These are phyloP conservation scores for Poliocrania exsul DNA, from an alignment of 2,797 vertebrate species.

Conservation along the genomic window DNA sequence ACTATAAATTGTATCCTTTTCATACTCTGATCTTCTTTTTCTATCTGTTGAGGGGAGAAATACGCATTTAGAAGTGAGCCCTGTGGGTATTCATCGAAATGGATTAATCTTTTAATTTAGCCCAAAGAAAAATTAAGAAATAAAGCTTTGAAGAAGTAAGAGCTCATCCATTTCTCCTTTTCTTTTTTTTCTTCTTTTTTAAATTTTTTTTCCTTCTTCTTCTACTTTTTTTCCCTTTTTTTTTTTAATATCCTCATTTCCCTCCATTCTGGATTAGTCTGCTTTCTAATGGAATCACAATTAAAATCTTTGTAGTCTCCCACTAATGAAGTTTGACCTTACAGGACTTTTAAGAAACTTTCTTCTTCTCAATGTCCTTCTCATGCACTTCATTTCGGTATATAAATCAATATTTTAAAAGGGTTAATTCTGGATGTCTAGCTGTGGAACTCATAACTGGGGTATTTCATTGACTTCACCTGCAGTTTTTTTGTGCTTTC, in stretches of 20 bases:
- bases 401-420: not conserved
- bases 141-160: slow-evolving; percentile 52
- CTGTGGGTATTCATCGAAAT: not conserved
- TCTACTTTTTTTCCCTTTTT: rapidly evolving
- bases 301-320: not conserved
- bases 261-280: not conserved
- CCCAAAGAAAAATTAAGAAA: slow-evolving; percentile 22
- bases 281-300: not conserved
- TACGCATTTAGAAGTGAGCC: not conserved
- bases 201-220: too few species aligned
- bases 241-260: rapidly evolving
- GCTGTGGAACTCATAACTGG: not conserved
- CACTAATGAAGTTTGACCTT: not conserved
- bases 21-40: slow-evolving; percentile 8
- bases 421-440: not conserved
- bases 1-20: slow-evolving; percentile 13
- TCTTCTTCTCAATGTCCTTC: not conserved
- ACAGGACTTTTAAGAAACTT: not conserved
- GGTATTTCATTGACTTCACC: not conserved
- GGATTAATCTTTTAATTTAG: slow-evolving; percentile 49
- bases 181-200: not conserved
- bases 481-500: not conserved
- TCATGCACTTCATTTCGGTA: not conserved
- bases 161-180: not conserved
- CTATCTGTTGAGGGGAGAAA: not conserved